These are phyloP conservation scores for Mesocricetus auratus DNA, from an alignment of 2,113 vertebrate genomes.

Conservation along the genomic window DNA sequence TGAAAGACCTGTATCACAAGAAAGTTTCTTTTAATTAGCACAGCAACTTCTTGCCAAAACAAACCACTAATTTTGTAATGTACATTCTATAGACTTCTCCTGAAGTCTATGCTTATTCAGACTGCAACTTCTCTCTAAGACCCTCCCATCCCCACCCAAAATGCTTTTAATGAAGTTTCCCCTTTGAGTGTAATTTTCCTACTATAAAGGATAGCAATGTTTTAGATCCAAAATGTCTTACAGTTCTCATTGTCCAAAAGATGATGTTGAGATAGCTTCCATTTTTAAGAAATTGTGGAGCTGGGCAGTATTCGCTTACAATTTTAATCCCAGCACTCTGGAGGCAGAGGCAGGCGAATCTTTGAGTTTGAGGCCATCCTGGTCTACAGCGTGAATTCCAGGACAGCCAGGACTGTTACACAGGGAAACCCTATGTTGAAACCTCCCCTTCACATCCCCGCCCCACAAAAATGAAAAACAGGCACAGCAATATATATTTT, in stretches of 20 bases:
- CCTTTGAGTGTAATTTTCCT: constrained; percentile 38
- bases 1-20: too few species aligned
- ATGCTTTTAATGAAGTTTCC: constrained; percentile 67
- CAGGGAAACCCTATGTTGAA: background rate
- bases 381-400: background rate
- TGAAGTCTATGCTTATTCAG: constrained; percentile 67
- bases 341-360: background rate
- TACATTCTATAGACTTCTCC: constrained; percentile 35
- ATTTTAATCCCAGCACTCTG: background rate
- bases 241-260: constrained; percentile 40
- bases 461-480: background rate
- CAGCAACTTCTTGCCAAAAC: constrained; percentile 81
- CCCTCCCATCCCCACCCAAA: background rate
- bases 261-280: background rate
- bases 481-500: background rate
- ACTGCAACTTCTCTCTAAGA: background rate
- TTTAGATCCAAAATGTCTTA: constrained; percentile 60
- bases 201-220: constrained; percentile 59
- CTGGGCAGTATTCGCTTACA: background rate
- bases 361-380: background rate
- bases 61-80: constrained; percentile 79
- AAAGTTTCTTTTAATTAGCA: too few species aligned
- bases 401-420: background rate
- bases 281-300: constrained; percentile 47
- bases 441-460: too few species aligned